These are phyloP conservation scores for Monochamus alternatus DNA, from an alignment of 2,888 invertebrate species.

Conservation along the genomic window DNA sequence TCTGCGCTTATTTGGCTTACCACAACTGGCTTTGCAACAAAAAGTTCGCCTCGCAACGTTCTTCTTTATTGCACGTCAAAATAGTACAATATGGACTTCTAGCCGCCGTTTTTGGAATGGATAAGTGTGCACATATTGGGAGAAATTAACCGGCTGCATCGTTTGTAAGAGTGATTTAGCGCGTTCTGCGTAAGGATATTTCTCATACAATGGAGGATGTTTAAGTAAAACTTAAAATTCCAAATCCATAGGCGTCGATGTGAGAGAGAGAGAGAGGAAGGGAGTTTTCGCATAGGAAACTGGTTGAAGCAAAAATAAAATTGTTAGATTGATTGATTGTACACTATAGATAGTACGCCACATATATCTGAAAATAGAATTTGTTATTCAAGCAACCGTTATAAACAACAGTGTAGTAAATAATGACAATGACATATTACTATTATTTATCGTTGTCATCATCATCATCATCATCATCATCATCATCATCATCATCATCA, in stretches of 20 bases:
- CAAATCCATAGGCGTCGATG: neutral
- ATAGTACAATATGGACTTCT: conserved; percentile 21
- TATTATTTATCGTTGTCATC: too few relatives aligned
- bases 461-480: too few relatives aligned
- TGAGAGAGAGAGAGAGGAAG: neutral
- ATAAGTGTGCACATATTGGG: conserved; percentile 25
- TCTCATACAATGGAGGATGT: conserved; percentile 1
- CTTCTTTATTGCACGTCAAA: conserved; percentile 17
- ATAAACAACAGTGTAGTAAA: too few relatives aligned
- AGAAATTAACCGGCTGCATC: conserved; percentile 14
- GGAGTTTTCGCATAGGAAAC: too few relatives aligned
- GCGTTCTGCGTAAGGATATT: conserved; percentile 2
- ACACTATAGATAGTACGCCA: too few relatives aligned
- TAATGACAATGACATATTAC: too few relatives aligned
- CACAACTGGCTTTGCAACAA: neutral
- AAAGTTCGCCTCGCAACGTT: conserved; percentile 3
- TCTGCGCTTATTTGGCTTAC: conserved; percentile 9
- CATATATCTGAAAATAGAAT: too few relatives aligned
- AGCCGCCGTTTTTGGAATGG: conserved; percentile 3
- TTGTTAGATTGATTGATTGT: too few relatives aligned
- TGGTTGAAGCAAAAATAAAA: too few relatives aligned
- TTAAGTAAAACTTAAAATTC: neutral
- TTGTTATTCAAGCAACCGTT: too few relatives aligned
- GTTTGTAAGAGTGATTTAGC: conserved; percentile 19
- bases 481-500: too few relatives aligned